Conservation (phyloP, 1,140 invertebrate species). For the Drosophila takahashii region DNA sequence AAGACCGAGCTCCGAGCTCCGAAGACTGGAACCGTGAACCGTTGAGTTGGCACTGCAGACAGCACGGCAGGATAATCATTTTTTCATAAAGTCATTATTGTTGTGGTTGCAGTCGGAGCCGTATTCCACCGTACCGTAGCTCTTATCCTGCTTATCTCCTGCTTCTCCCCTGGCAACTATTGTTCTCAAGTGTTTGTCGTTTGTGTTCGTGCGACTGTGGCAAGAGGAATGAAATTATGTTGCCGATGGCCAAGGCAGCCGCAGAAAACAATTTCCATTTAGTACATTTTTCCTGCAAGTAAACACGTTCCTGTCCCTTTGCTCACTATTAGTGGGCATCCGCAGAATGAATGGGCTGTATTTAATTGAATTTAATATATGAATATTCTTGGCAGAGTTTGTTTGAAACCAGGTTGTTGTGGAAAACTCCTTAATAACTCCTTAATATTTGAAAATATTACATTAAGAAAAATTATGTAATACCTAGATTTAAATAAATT, state of each 20-base stretch:
- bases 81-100: constrained; percentile 83
- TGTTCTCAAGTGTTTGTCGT: constrained; percentile 79
- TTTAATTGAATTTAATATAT: constrained; percentile 1
- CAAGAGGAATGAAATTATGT: constrained; percentile 70
- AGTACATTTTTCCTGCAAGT: constrained; percentile 56
- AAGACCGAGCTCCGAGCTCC: neutral
- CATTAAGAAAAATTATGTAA: too few species aligned
- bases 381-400: neutral
- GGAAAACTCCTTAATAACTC: too few species aligned
- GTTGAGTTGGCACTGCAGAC: constrained; percentile 51
- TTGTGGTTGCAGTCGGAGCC: constrained; percentile 70
- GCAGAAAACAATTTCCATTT: constrained; percentile 81
- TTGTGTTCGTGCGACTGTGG: constrained; percentile 51
- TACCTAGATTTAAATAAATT: too few species aligned
- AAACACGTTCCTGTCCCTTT: constrained; percentile 58
- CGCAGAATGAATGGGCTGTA: too few species aligned
- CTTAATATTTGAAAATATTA: too few species aligned
- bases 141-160: constrained; percentile 10
- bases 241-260: constrained; percentile 60
- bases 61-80: constrained; percentile 71
- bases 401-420: neutral
- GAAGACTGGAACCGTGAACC: constrained; percentile 11
- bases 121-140: neutral
- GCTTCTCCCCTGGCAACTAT: constrained; percentile 58
- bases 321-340: neutral